These are phyloP conservation scores for Rhagium mordax DNA, from an alignment of 2,888 invertebrate species.

Conservation along the genomic window DNA sequence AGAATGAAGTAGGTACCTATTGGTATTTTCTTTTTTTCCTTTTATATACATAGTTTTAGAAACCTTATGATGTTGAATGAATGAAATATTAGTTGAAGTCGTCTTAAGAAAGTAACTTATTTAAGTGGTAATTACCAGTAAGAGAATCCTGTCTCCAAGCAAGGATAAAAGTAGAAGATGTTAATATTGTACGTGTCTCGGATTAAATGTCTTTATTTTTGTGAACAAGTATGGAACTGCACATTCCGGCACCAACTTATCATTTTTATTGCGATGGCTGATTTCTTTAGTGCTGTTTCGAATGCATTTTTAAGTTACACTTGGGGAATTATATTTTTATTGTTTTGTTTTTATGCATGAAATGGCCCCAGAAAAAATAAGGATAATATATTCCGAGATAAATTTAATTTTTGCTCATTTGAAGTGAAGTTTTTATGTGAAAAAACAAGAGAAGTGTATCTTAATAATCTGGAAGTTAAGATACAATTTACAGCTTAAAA, in stretches of 20 bases:
- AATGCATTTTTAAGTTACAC: conserved; percentile 12
- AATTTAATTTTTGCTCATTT: conserved; percentile 1
- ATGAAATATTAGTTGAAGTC: conserved; percentile 1
- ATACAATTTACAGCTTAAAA: not conserved
- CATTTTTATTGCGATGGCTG: conserved; percentile 13
- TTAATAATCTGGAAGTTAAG: not conserved
- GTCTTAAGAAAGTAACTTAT: conserved; percentile 24
- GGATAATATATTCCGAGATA: conserved; percentile 1
- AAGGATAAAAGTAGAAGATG: conserved; percentile 15
- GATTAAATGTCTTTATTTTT: conserved; percentile 7
- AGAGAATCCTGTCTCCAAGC: conserved; percentile 1
- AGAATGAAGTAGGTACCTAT: too few relatives aligned
- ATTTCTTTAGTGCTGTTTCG: not conserved
- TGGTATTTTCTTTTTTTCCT: too few relatives aligned
- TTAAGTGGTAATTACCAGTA: conserved; percentile 18
- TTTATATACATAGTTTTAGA: not conserved
- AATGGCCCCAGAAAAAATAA: conserved; percentile 4
- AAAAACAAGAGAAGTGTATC: not conserved
- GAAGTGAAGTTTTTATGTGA: conserved; percentile 7
- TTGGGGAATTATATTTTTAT: conserved; percentile 6
- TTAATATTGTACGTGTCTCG: conserved; percentile 13
- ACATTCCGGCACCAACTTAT: conserved; percentile 9
- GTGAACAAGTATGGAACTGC: conserved; percentile 3
- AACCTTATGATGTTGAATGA: conserved; percentile 1
- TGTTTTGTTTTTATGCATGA: conserved; percentile 2